Evolutionary conservation across 2,888 invertebrate genomes (phyloP), one percentile per base, ranked within the genome.

Genomic region (Boloria selene): DNA sequence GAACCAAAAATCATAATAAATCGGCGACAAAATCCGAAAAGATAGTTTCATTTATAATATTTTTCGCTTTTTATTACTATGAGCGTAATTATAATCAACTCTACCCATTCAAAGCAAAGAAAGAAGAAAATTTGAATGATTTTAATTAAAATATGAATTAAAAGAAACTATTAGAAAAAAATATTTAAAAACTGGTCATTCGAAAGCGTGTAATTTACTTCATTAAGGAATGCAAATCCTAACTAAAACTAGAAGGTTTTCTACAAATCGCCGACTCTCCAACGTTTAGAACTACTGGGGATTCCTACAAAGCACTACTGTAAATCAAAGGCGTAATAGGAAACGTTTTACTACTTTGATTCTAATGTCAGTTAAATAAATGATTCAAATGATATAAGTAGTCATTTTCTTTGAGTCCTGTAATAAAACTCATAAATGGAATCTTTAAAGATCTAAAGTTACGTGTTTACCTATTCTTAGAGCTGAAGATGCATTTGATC

Each of bases 311-410:
- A 22, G 55, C 14, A 55, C 7, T 38, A 44, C 18, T 18, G 17
- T 18, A 55, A 56, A 56, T 56, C 22, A 56, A 56, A 56, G 44
- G 44, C 18, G 55, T 55, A 55, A 55, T 22, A 55, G 55, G 18
- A 56, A 44, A 22, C 22, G 22, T 44, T 44, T 22, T 22, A 56
- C 3, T 18, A n/a, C n/a, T n/a, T n/a, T n/a, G n/a, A n/a, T n/a
- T n/a, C n/a, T n/a, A n/a, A n/a, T n/a, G n/a, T n/a, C n/a, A n/a
- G 17, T 17, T 49, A 58, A 47, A 58, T 22, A 22, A 45, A 56
- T 26, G n/a, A 56, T 14, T 45, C 45, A 58, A 58, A 7, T n/a
- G 13, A 16, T 3, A 47, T 16, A 18, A n/a, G 42, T 26, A 7
- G n/a, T 45, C 16, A 16, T 49, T 16, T 49, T 16, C n/a, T 16